Conservation (phyloP, 2,888 invertebrate species). For the Eledona agricola region DNA sequence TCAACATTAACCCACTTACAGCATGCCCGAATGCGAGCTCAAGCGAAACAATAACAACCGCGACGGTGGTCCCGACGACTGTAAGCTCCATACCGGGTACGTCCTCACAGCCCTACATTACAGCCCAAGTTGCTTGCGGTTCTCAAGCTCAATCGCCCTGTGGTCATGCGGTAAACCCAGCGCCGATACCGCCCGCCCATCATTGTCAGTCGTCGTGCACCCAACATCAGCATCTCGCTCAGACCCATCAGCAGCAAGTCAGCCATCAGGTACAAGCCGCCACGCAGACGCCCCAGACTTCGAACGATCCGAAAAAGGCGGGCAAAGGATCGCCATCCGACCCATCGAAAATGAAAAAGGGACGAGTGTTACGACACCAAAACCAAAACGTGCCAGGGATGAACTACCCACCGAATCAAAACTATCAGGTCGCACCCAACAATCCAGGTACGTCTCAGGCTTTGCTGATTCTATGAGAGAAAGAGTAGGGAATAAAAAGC, state of each 20-base stretch:
- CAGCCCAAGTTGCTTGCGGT: constrained; percentile 39
- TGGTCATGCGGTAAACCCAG: constrained; percentile 45
- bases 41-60: constrained; percentile 53
- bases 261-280: constrained; percentile 69
- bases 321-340: constrained; percentile 24
- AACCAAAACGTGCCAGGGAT: constrained; percentile 59
- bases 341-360: constrained; percentile 61
- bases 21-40: constrained; percentile 54
- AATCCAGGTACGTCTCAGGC: constrained; percentile 59
- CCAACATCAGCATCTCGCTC: constrained; percentile 52
- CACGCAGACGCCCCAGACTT: constrained; percentile 68
- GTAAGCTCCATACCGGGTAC: constrained; percentile 50
- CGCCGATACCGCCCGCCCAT: constrained; percentile 65
- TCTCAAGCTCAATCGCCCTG: constrained; percentile 50
- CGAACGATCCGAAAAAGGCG: constrained; percentile 46
- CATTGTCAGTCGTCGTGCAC: constrained; percentile 54
- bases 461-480: too few relatives aligned
- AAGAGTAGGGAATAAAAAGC: too few relatives aligned
- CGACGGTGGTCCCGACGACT: constrained; percentile 53
- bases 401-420: constrained; percentile 62
- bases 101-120: constrained; percentile 49
- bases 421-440: constrained; percentile 64
- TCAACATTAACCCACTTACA: constrained; percentile 46
- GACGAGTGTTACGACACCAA: constrained; percentile 61
- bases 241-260: constrained; percentile 46